A percentile compares a stretch with the other conserved stretches of the same genome.
Evolutionary conservation across 2,797 vertebrate genomes (phyloP).

Genomic region (Premnoplex brunnescens): DNA sequence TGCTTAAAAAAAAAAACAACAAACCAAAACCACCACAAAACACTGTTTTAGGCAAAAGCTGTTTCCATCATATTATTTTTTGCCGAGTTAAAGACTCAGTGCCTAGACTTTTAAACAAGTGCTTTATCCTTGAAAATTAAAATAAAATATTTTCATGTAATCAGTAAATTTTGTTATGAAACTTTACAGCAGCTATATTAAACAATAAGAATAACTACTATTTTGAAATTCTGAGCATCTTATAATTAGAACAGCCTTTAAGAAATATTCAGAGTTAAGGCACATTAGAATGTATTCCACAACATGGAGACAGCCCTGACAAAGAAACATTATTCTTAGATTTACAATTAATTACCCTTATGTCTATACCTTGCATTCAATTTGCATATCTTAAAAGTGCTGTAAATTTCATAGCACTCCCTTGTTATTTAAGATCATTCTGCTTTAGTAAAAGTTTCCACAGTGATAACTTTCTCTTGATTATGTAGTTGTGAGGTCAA

Average conservation of each 20-base stretch:
- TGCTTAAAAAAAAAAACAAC: not conserved
- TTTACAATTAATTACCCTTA: conserved; percentile 96
- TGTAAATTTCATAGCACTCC: conserved; percentile 87
- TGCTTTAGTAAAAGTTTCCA: conserved; percentile 77
- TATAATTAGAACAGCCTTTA: conserved; percentile 90
- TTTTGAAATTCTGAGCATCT: conserved; percentile 85
- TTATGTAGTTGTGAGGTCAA: conserved; percentile 75
- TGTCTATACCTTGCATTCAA: conserved; percentile 93
- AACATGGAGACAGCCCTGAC: conserved; percentile 93
- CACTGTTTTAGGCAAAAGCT: not conserved
- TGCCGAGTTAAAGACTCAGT: not conserved
- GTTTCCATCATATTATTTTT: not conserved
- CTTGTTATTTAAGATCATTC: conserved; percentile 85
- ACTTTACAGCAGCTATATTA: conserved; percentile 74
- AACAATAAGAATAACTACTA: conserved; percentile 74
- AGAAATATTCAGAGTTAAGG: conserved; percentile 90
- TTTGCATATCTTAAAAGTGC: conserved; percentile 96
- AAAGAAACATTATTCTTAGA: conserved; percentile 96
- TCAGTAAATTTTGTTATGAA: conserved; percentile 68
- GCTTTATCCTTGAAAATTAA: conserved; percentile 61
- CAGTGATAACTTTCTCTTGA: conserved; percentile 77
- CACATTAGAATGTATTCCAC: conserved; percentile 93
- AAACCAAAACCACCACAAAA: not conserved
- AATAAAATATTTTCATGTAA: conserved; percentile 70
- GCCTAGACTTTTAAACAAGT: conserved; percentile 38